Evolutionary conservation across 1,140 invertebrate genomes (phyloP).

Genomic region (Zaprionus davidi): DNA sequence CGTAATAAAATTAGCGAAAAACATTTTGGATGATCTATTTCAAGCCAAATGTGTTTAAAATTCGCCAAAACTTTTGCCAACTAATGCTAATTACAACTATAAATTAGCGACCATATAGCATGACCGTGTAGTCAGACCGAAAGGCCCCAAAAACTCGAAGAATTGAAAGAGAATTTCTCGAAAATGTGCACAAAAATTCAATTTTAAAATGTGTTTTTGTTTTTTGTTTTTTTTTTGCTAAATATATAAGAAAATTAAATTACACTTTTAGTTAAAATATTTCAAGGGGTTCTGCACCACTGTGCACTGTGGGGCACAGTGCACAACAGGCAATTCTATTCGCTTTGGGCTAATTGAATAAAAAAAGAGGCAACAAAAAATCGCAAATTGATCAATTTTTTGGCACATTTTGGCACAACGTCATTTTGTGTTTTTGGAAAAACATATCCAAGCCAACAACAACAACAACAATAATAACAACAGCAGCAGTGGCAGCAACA

Average conservation of each 20-base stretch:
- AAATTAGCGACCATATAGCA: conserved; percentile 71
- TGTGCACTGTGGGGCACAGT: conserved; percentile 28
- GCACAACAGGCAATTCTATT: not conserved
- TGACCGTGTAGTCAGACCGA: conserved; percentile 36
- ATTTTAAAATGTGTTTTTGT: not conserved
- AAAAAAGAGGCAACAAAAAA: conserved; percentile 30
- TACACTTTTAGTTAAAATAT: not conserved
- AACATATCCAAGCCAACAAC: conserved; percentile 56
- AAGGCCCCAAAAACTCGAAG: not conserved
- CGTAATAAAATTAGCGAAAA: conserved; percentile 24
- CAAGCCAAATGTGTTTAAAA: conserved; percentile 38
- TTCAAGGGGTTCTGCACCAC: conserved; percentile 7
- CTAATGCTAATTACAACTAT: conserved; percentile 71
- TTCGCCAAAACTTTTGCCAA: conserved; percentile 16
- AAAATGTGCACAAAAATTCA: conserved; percentile 1
- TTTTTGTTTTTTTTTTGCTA: not conserved
- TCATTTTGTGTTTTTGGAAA: conserved; percentile 66
- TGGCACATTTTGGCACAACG: conserved; percentile 38
- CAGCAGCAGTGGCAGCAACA: conserved; percentile 10
- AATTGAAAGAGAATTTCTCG: conserved; percentile 1
- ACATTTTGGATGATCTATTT: conserved; percentile 60
- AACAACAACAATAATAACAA: conserved; percentile 15
- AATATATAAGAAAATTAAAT: not conserved
- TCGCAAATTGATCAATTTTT: conserved; percentile 56
- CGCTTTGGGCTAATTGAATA: conserved; percentile 52